Percentiles rank a stretch among this genome's conserved stretches.
phyloP scores from a whole-genome alignment of 2,797 vertebrate species.

The Lemur catta region DNA sequence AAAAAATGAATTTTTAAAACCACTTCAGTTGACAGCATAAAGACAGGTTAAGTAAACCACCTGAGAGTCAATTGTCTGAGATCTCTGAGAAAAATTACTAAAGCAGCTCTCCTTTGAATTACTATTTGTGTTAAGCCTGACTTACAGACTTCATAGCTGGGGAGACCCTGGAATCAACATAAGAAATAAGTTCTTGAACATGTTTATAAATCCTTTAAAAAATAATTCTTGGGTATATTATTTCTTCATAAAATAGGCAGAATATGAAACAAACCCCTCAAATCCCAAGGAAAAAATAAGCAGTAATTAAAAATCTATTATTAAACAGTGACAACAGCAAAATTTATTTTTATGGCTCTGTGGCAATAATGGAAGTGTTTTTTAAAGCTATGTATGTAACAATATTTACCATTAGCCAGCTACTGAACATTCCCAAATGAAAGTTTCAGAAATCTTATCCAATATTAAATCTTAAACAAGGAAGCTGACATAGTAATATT shows the following conservation, averaged over 20 bases:
- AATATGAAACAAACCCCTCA: constrained; percentile 58
- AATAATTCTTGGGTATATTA: constrained; percentile 35
- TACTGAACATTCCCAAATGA: constrained; percentile 33
- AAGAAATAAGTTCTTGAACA: background rate
- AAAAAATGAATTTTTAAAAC: constrained; percentile 13
- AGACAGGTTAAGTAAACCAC: background rate
- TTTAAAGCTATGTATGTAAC: background rate
- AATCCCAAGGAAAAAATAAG: constrained; percentile 70
- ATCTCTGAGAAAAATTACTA: background rate
- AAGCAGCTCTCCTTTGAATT: background rate
- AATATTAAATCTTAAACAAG: constrained; percentile 42
- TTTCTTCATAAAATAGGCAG: constrained; percentile 45
- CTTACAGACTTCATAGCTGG: background rate
- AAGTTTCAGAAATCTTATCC: constrained; percentile 46
- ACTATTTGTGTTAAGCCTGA: background rate
- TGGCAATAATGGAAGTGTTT: constrained; percentile 39
- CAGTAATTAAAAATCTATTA: constrained; percentile 77
- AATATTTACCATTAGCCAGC: constrained; percentile 44
- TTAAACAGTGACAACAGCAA: constrained; percentile 63
- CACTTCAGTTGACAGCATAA: background rate
- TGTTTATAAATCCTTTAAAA: constrained; percentile 23
- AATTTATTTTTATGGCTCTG: constrained; percentile 58
- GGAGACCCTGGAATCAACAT: background rate
- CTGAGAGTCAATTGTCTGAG: background rate
- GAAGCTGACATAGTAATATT: background rate